phyloP scores from a whole-genome alignment of 2,797 vertebrate species.

The Craterocephalus amniculus region DNA sequence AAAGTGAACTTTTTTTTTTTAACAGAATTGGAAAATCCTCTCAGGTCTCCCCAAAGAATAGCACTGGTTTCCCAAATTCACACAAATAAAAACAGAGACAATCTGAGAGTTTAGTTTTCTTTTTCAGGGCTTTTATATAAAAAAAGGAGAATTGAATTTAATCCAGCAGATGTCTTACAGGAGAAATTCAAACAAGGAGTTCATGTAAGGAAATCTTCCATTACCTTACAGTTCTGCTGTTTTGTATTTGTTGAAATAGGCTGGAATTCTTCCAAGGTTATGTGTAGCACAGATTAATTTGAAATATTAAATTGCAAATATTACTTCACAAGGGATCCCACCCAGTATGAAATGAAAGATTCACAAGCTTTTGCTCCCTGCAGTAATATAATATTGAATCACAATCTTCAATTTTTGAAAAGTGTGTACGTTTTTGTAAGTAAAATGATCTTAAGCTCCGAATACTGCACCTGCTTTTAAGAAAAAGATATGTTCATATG shows the following conservation, averaged over 20 bases:
- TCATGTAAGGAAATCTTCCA: not conserved
- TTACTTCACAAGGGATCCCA: not conserved
- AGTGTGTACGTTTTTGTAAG: too few relatives aligned
- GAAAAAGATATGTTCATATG: not conserved
- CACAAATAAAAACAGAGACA: too few relatives aligned
- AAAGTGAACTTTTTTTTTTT: too few relatives aligned
- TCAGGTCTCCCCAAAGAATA: too few relatives aligned
- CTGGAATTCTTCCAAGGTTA: not conserved
- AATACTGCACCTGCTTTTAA: too few relatives aligned
- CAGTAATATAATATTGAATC: not conserved
- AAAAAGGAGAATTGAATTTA: not conserved
- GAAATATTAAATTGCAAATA: not conserved
- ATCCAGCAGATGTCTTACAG: not conserved
- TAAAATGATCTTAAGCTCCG: too few relatives aligned
- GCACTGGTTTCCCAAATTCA: too few relatives aligned
- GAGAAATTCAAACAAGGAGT: not conserved
- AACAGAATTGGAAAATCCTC: too few relatives aligned
- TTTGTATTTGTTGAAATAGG: not conserved
- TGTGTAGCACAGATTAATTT: not conserved
- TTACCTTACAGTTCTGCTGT: not conserved
- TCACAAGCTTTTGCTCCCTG: not conserved
- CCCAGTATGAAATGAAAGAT: not conserved
- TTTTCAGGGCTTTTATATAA: too few relatives aligned
- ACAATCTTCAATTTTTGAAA: not conserved
- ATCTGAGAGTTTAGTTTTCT: too few relatives aligned